Evolutionary conservation across 2,113 vertebrate species (phyloP).

Genomic region (Poicephalus gulielmi): DNA sequence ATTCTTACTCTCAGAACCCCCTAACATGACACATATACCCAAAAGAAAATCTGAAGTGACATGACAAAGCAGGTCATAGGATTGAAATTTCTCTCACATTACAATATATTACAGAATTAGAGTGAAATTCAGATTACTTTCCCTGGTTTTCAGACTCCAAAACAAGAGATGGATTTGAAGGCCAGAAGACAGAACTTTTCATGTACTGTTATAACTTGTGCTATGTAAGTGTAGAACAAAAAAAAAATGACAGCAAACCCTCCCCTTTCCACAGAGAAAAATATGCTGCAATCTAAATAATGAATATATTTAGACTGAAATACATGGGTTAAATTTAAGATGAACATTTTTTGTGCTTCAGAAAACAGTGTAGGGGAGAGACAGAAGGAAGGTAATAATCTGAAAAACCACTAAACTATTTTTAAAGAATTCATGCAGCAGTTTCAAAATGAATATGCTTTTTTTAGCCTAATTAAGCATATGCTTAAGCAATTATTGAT

Average conservation of each 20-base stretch:
- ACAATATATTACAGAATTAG: background rate
- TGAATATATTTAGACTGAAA: background rate
- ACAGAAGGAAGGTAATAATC: background rate
- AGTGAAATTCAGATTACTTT: background rate
- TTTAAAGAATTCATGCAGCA: slow-evolving; percentile 12
- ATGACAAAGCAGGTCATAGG: background rate
- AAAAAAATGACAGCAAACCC: background rate
- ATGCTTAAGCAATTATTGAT: slow-evolving; percentile 57
- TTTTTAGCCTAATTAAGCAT: slow-evolving; percentile 51
- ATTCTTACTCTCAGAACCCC: background rate
- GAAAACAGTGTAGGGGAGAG: background rate
- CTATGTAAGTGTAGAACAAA: background rate
- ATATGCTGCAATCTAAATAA: background rate
- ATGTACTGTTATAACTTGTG: background rate
- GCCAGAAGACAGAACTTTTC: background rate
- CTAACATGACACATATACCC: rapidly evolving
- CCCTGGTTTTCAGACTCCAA: background rate
- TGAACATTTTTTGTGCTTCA: background rate
- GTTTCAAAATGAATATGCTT: slow-evolving; percentile 10
- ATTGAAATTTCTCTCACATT: background rate
- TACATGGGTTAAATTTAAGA: background rate
- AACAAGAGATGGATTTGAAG: background rate
- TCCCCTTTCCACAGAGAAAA: background rate
- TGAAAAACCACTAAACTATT: background rate
- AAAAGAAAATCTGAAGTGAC: background rate